Conservation (phyloP, 2,888 invertebrate species). For the Lysandra coridon region DNA sequence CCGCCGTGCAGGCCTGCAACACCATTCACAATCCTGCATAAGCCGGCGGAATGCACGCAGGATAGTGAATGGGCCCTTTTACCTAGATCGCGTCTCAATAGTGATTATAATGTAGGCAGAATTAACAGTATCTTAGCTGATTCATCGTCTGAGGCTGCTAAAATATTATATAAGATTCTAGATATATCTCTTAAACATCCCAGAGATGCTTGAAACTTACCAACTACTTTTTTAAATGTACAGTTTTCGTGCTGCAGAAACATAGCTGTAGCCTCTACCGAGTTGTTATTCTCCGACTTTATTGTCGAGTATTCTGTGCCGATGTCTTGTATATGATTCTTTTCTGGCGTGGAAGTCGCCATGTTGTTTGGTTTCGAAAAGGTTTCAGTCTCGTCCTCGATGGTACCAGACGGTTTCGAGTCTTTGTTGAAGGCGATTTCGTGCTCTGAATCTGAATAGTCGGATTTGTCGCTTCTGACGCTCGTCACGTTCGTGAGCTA, state of each 20-base stretch:
- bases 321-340: constrained; percentile 33
- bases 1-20: no score
- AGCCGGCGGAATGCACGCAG: no score
- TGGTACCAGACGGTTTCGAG: constrained; percentile 29
- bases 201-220: not conserved
- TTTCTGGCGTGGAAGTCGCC: constrained; percentile 48
- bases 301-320: constrained; percentile 34
- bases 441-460: constrained; percentile 56
- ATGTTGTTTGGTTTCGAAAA: constrained; percentile 32
- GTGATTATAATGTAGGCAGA: no score
- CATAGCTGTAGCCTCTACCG: constrained; percentile 46
- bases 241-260: constrained; percentile 49
- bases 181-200: no score
- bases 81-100: no score
- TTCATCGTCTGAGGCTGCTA: no score
- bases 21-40: no score
- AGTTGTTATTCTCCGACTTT: constrained; percentile 33
- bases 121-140: no score
- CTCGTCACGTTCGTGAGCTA: constrained; percentile 65
- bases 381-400: constrained; percentile 28
- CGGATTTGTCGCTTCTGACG: constrained; percentile 57
- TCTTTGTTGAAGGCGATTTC: constrained; percentile 36
- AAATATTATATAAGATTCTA: no score
- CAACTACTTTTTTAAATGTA: not conserved
- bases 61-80: no score